Conservation (phyloP, 2,888 invertebrate genomes). For the Corbicula japonica region DNA sequence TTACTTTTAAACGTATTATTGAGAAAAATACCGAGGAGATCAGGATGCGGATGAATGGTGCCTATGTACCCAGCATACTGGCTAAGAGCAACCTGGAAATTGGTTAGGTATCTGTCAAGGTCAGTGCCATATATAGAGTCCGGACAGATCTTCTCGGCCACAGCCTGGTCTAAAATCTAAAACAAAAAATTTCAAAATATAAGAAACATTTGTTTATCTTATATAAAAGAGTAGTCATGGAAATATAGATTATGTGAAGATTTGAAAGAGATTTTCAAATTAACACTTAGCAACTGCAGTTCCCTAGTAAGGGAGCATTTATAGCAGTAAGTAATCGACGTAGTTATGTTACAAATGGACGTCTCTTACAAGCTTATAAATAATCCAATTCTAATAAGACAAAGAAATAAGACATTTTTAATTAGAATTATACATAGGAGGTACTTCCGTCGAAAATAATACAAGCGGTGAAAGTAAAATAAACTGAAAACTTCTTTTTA, state of each 20-base stretch:
- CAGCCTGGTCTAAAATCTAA: conserved; percentile 15
- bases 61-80: conserved; percentile 12
- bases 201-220: not conserved
- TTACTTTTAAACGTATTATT: not conserved
- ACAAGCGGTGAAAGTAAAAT: no score
- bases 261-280: not conserved
- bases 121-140: conserved; percentile 3
- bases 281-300: not conserved
- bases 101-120: not conserved
- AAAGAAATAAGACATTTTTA: no score
- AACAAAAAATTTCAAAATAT: not conserved
- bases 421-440: no score
- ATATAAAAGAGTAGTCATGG: no score
- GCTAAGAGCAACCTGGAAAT: conserved; percentile 12
- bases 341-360: no score
- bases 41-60: conserved; percentile 1
- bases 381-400: no score
- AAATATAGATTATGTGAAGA: not conserved
- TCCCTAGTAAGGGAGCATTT: not conserved
- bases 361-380: no score
- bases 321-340: no score
- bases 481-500: no score
- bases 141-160: conserved; percentile 10
- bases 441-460: no score
- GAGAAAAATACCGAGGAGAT: not conserved